Percentiles rank a stretch among this genome's conserved stretches.
These are phyloP conservation scores for Temnothorax ravouxi DNA, from an alignment of 2,888 invertebrate genomes.

Conservation along the genomic window DNA sequence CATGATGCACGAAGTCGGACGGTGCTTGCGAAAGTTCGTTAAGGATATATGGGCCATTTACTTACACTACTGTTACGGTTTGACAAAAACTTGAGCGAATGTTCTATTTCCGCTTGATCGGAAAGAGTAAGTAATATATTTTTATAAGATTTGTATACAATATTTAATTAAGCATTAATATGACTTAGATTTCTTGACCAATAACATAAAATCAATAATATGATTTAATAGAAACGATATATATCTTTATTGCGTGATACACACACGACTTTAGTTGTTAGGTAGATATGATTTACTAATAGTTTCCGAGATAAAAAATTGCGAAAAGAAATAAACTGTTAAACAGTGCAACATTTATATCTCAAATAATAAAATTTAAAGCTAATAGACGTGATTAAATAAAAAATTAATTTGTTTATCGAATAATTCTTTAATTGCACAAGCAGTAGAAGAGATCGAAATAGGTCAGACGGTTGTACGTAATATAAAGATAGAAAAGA, in stretches of 20 bases:
- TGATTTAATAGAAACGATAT: neutral
- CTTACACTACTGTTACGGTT: neutral
- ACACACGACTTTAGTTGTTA: neutral
- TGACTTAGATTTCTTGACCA: neutral
- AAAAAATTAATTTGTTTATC: constrained; percentile 10
- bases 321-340: neutral
- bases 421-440: neutral
- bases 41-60: constrained; percentile 32
- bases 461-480: constrained; percentile 18
- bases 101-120: neutral
- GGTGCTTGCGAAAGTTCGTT: constrained; percentile 31
- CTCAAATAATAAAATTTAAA: neutral
- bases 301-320: neutral
- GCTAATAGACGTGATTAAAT: constrained; percentile 7
- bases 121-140: neutral
- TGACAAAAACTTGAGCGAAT: constrained; percentile 27
- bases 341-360: neutral
- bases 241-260: neutral
- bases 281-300: neutral
- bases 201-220: neutral
- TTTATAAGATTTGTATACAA: neutral
- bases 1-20: constrained; percentile 42
- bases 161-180: neutral
- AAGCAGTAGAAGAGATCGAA: constrained; percentile 5
- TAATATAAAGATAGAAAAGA: neutral